Base-by-base conservation (phyloP, 2,113 vertebrate genomes). In the Dicentrarchus labrax region DNA sequence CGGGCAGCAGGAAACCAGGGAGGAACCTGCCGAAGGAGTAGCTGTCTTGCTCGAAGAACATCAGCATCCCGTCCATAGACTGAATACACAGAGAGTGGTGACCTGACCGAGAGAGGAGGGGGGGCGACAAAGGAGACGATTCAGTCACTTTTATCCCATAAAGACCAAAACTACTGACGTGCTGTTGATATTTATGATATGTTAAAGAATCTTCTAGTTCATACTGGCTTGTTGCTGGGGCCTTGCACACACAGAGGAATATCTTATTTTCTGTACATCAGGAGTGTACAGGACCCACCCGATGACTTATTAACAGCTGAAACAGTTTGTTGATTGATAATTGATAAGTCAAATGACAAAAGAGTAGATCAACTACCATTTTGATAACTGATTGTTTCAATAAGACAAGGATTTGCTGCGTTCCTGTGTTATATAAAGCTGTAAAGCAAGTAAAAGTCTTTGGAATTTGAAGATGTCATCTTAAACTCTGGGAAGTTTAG, bases 41-140 rank as follows among this genome's bases (percentile, higher is more conserved):
- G 86, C 97, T 99, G 92, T 99, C 98, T 94, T 99, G 98, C 88
- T 99, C 98, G 85, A 99, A 99, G 83, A 99, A 93, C 97, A 98
- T 99, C 62, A 99, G 95, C 97, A 99, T 98, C 59, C 98, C 98
- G 72, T 99, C 98, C 97, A 99, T 96, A 21, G 98, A 99, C 94
- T 99, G 98, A 90, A 99, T 97, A 73, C 98, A 99, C 86, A 99
- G 96, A 64, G 97, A 96, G 92, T 99, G 98, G 59, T 97, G 97
- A 90, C 97, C 98, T 99, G 94, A 88, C 1, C 21, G 84, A 88
- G 56, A 22, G 1, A 4, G 15, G n/a, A n/a, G 4, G 47, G 8
- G 45, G 36, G 1, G 47, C 47, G 39, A 48, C 8, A 39, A 36
- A 62, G 43, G 50, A 76, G 12, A 68, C 1, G 1, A 45, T 39